phyloP scores from a whole-genome alignment of 2,888 invertebrate genomes.

The Hyppa rectilinea region DNA sequence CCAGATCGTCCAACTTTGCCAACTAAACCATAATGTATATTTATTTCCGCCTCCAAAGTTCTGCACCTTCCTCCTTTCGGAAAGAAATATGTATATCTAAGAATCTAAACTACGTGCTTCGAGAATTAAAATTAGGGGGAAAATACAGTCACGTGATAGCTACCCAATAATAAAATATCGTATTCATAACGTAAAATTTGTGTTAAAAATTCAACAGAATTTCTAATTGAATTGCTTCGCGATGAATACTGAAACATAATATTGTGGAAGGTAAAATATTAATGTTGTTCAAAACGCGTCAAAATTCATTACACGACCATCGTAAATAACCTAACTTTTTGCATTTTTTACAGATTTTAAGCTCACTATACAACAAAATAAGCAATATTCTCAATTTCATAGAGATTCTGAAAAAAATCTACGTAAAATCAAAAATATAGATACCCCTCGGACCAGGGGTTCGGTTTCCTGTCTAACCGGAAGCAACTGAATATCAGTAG shows the following conservation, averaged over 20 bases:
- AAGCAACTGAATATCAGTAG: background rate
- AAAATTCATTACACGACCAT: background rate
- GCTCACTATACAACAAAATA: no score
- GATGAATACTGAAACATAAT: background rate
- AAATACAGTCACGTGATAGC: background rate
- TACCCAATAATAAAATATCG: slow-evolving; percentile 2
- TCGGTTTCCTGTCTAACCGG: no score
- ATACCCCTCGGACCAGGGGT: no score
- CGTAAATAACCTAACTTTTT: background rate
- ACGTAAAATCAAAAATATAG: no score
- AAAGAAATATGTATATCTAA: no score
- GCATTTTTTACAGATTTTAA: no score
- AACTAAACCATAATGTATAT: background rate
- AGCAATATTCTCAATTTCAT: no score
- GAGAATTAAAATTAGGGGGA: background rate
- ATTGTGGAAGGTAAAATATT: background rate
- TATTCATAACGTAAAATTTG: slow-evolving; percentile 8
- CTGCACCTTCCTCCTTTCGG: background rate
- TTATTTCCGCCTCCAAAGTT: background rate
- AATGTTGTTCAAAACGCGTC: background rate
- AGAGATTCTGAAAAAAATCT: no score
- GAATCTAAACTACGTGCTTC: slow-evolving; percentile 8
- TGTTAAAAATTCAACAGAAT: background rate
- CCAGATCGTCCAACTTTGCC: no score
- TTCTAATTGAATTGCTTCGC: background rate